phyloP scores from a whole-genome alignment of 2,888 invertebrate genomes.

The Ophioninae sp. region DNA sequence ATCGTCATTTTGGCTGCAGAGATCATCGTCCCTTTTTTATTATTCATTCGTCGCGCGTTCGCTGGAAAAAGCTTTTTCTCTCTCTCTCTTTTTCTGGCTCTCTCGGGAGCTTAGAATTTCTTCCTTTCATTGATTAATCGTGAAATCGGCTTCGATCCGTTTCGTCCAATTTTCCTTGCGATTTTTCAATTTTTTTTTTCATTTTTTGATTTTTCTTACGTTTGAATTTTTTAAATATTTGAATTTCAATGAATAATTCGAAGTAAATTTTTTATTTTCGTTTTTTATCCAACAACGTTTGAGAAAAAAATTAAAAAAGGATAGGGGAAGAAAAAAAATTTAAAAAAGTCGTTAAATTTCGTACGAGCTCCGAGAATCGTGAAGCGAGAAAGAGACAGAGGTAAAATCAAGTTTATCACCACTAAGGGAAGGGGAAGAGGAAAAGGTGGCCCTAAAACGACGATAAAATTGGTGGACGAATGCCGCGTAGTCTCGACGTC shows the following conservation, averaged over 20 bases:
- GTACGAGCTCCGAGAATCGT: constrained; percentile 7
- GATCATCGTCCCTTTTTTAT: constrained; percentile 16
- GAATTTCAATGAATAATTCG: too few species aligned
- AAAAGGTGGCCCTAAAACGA: constrained; percentile 11
- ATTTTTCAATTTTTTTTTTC: too few species aligned
- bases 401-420: constrained; percentile 41
- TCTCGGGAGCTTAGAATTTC: constrained; percentile 52
- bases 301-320: neutral
- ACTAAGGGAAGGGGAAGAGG: too few species aligned
- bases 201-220: too few species aligned
- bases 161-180: constrained; percentile 2
- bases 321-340: neutral
- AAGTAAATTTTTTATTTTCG: too few species aligned
- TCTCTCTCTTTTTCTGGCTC: too few species aligned
- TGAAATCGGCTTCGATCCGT: constrained; percentile 17
- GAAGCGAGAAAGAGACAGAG: constrained; percentile 54
- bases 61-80: constrained; percentile 15
- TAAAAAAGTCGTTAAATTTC: constrained; percentile 5
- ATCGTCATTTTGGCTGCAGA: constrained; percentile 41
- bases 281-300: too few species aligned
- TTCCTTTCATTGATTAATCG: constrained; percentile 31
- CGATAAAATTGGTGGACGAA: constrained; percentile 15
- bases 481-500: constrained; percentile 18
- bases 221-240: too few species aligned
- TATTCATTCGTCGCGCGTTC: constrained; percentile 9